Conservation (phyloP, 2,797 vertebrate species). For the Parauchenoglanis ngamensis region DNA sequence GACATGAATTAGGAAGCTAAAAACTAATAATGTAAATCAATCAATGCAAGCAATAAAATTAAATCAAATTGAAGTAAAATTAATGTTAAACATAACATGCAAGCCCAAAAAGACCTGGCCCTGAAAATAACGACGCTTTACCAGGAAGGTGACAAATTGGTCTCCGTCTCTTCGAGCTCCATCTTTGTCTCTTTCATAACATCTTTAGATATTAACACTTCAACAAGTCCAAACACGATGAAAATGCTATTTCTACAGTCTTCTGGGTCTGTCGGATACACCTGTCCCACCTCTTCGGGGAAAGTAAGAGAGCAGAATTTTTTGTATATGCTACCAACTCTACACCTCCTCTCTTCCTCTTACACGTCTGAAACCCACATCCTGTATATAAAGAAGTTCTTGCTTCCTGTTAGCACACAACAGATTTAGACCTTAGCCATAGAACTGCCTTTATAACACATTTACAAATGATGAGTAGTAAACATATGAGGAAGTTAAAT, state of each 20-base stretch:
- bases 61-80: not conserved
- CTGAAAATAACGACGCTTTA: constrained; percentile 51
- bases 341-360: constrained; percentile 62
- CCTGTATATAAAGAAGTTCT: constrained; percentile 55
- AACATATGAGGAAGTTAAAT: constrained; percentile 31
- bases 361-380: constrained; percentile 61
- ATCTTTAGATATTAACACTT: constrained; percentile 55
- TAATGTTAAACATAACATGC: not conserved
- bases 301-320: constrained; percentile 40
- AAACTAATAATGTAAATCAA: not conserved
- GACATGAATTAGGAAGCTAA: not conserved
- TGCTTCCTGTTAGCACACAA: constrained; percentile 61
- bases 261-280: constrained; percentile 38
- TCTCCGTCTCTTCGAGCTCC: constrained; percentile 72
- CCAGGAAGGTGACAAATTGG: constrained; percentile 72
- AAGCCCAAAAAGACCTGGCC: not conserved
- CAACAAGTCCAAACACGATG: not conserved
- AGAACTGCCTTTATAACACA: constrained; percentile 12
- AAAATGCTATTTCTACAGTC: constrained; percentile 22
- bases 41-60: not conserved
- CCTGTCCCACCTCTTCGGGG: constrained; percentile 50
- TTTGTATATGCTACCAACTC: constrained; percentile 31
- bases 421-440: constrained; percentile 24
- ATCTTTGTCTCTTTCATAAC: constrained; percentile 66
- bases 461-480: not conserved